Evolutionary conservation across 2,797 vertebrate genomes (phyloP), one percentile per base, ranked within the genome.

Genomic region (Danionella dracula): DNA sequence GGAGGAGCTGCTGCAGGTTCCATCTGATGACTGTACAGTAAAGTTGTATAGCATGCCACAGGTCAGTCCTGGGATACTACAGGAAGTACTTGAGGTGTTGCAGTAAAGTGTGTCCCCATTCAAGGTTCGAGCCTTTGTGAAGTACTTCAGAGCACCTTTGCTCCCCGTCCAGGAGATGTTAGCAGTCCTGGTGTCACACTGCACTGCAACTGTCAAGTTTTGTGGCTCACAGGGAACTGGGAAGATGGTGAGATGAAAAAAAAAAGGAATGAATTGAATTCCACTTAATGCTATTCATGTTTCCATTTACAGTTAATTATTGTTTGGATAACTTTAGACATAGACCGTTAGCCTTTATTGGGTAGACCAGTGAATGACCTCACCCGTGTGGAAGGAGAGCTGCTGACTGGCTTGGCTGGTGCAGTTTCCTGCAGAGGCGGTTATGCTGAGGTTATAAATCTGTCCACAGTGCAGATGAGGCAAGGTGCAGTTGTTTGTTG

Each of bases 31-130:
- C 59, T 79, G 71, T 1, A 90, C 83, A 0, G 81, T 84, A 75
- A 90, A 90, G 68, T 86, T 86, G 75, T 91, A 91, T n/a, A 70
- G 15, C 6, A 16, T 2, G 0, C 90, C 90, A 17, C 90, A 92
- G 16, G 72, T 32, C 38, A 92, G 77, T 10, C 72, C 76, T 4
- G 57, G 4, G 4, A 91, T 73, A 46, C 45, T 78, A 75, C 90
- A 92, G 61, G 40, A 78, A 11, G 76, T 35, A 41, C 0, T 31
- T 1, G 32, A 51, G 58, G 75, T 84, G 37, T 78, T 7, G 27
- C 89, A 92, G 66, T 54, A 73, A 2, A 83, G 19, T 0, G 9
- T 4, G 5, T 68, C 34, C 11, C 83, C 81, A 2, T 57, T n/a
- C 38, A 5, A 15, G 0, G 78, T 27, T 10, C 59, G 35, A 4